Conservation (phyloP, 2,113 vertebrate species). For the Thunnus maccoyii region DNA sequence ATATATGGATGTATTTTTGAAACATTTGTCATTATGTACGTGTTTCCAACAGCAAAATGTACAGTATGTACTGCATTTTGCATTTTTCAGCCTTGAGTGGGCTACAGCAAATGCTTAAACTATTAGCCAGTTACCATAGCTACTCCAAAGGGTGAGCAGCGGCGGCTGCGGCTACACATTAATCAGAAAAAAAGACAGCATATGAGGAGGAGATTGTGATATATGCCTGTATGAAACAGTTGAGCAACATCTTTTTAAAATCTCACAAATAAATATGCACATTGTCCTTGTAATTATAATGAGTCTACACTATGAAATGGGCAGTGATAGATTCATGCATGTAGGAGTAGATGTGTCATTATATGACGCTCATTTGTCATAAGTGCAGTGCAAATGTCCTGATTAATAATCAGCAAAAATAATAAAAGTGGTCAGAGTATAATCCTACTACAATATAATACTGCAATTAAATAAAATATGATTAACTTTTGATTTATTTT, state of each 20-base stretch:
- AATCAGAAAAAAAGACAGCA: neutral
- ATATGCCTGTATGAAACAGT: neutral
- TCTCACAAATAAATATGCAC: neutral
- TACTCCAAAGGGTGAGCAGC: slow-evolving; percentile 29
- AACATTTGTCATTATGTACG: neutral
- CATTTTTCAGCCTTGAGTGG: slow-evolving; percentile 30
- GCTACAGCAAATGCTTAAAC: slow-evolving; percentile 25
- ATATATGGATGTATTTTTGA: neutral
- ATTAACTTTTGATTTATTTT: no score
- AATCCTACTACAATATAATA: no score
- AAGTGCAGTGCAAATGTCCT: neutral
- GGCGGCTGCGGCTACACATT: neutral
- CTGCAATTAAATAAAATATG: no score
- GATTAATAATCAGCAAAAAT: neutral
- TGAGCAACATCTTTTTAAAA: neutral
- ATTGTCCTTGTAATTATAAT: neutral
- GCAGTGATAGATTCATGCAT: neutral
- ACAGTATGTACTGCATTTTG: slow-evolving; percentile 6
- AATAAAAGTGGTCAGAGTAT: neutral
- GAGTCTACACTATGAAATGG: neutral
- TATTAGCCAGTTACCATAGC: slow-evolving; percentile 58
- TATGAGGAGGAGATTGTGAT: neutral
- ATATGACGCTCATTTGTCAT: neutral
- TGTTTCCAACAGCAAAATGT: neutral
- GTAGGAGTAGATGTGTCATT: neutral